Evolutionary conservation across 2,888 invertebrate species (phyloP), one percentile per base, ranked within the genome.

Genomic region (Onchidella celtica): DNA sequence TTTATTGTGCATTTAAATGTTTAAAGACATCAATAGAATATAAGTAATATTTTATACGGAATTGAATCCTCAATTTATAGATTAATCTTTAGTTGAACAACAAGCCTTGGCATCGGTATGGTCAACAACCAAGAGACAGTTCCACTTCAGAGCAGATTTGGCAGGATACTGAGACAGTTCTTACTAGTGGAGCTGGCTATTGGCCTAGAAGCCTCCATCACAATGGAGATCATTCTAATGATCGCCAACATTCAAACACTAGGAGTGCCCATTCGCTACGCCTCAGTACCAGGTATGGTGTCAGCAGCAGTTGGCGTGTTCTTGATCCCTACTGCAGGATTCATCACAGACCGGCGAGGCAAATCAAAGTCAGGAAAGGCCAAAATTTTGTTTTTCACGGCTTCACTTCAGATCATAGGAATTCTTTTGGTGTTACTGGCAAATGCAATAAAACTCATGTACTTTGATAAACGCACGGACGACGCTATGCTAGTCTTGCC

Each of bases 211-310:
- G 27, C 70, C 1, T 61, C 38, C 34, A 59, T 78, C 3, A 61
- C 69, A 24, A 14, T 78, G n/a, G 78, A 78, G n/a, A 70, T 70
- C 0, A 78, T 78, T 40, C 57, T 69, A 17, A 70, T 78, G 78
- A 78, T 78, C 6, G 69, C 78, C n/a, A 78, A 78, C n/a, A 34
- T 78, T 9, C 78, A 78, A n/a, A 78, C 78, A 4, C 59, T 78
- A 6, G 78, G 78, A 2, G 78, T 78, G n/a, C 78, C 69, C 0
- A 38, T 78, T 11, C 57, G 70, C 0, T 70, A 59, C 40, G n/a
- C 77, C 66, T 61, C 81, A 57, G 40, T 85, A 79, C 29, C 55
- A 59, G 68, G 78, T 73, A 78, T 80, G 65, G 38, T 83, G 79
- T 29, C 68, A 40, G 55, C 81, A 68, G 55, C 70, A 61, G 29